A percentile compares a stretch with the other conserved stretches of the same genome.
Conservation (phyloP, 2,113 vertebrate genomes). For the Tinamus guttatus region DNA sequence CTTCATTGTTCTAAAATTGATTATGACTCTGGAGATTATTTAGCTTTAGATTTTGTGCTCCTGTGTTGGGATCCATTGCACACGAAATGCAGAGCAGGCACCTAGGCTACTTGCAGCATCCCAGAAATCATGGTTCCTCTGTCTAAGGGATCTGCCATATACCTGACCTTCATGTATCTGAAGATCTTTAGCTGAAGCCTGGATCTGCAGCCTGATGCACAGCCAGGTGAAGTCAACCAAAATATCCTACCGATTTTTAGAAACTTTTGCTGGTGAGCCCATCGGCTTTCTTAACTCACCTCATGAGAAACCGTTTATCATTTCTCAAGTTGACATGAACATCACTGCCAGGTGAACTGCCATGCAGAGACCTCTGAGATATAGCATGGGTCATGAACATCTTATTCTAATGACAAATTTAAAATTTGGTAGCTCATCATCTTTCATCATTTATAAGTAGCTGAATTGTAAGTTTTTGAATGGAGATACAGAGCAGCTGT, state of each 20-base stretch:
- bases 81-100: background rate
- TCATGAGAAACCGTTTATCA: background rate
- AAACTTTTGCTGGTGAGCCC: background rate
- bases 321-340: background rate
- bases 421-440: background rate
- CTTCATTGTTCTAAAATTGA: background rate
- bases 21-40: background rate
- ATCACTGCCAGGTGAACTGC: background rate
- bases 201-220: background rate
- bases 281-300: conserved; percentile 1
- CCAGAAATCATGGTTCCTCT: background rate
- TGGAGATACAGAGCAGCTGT: background rate
- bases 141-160: background rate
- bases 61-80: background rate
- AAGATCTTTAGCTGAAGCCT: conserved; percentile 3
- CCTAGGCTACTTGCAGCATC: background rate
- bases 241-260: conserved; percentile 40
- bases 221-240: background rate
- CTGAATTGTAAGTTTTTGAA: background rate
- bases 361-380: background rate
- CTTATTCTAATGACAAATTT: background rate
- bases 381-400: background rate
- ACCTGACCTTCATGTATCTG: background rate
- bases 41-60: background rate
- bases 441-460: background rate